These are phyloP conservation scores for Xenopus tropicalis DNA, from an alignment of 2,113 vertebrate species.

Conservation along the genomic window UCB_Xtro_10.0 CM004444.2:108238001-108238500, in stretches of 20 bases:
- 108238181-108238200: constrained; percentile 37
- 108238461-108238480: background rate
- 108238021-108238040: too few relatives aligned
- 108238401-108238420: background rate
- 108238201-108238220: constrained; percentile 41
- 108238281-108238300: background rate
- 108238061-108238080: too few relatives aligned
- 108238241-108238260: constrained; percentile 12
- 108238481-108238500: background rate
- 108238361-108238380: background rate
- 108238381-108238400: background rate
- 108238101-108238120: too few relatives aligned
- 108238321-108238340: background rate
- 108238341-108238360: background rate
- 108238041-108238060: too few relatives aligned
- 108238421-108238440: background rate
- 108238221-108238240: constrained; percentile 32
- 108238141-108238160: constrained; percentile 4
- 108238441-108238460: background rate
- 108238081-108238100: too few relatives aligned
- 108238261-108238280: constrained; percentile 3
- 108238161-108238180: constrained; percentile 24
- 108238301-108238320: background rate
- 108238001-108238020: too few relatives aligned
- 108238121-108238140: background rate